Percentiles rank a stretch among this genome's conserved stretches.
phyloP scores from a whole-genome alignment of 2,797 vertebrate species.

The Taenioides sp. region DNA sequence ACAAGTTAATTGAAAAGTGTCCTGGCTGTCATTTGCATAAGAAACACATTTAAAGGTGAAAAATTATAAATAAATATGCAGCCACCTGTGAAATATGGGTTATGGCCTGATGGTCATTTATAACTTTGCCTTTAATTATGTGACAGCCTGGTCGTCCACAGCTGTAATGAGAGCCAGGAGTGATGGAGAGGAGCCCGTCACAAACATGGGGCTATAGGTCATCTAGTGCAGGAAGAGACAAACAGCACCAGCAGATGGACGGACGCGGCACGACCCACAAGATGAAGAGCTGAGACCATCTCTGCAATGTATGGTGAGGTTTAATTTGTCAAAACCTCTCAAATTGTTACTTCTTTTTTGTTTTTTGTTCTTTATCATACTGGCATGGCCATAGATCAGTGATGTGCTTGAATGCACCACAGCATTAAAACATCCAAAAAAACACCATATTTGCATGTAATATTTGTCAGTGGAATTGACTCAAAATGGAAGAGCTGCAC shows the following conservation, averaged over 20 bases:
- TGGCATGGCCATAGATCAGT: background rate
- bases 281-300: constrained; percentile 7
- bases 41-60: constrained; percentile 81
- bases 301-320: background rate
- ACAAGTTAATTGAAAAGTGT: constrained; percentile 82
- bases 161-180: constrained; percentile 77
- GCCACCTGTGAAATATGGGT: constrained; percentile 80
- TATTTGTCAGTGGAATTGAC: no score
- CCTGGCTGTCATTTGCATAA: constrained; percentile 79
- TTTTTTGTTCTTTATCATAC: background rate
- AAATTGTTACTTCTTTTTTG: background rate
- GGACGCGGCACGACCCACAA: constrained; percentile 3
- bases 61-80: constrained; percentile 80
- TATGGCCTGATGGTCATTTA: constrained; percentile 79
- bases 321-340: background rate
- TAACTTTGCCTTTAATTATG: constrained; percentile 82
- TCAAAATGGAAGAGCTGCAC: no score
- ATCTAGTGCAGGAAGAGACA: constrained; percentile 58
- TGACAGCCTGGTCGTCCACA: constrained; percentile 73
- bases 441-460: background rate
- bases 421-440: background rate
- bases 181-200: constrained; percentile 72
- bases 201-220: constrained; percentile 69
- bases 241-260: constrained; percentile 48
- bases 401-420: background rate